phyloP scores from a whole-genome alignment of 2,888 invertebrate genomes.

The Drosophila incognita region DNA sequence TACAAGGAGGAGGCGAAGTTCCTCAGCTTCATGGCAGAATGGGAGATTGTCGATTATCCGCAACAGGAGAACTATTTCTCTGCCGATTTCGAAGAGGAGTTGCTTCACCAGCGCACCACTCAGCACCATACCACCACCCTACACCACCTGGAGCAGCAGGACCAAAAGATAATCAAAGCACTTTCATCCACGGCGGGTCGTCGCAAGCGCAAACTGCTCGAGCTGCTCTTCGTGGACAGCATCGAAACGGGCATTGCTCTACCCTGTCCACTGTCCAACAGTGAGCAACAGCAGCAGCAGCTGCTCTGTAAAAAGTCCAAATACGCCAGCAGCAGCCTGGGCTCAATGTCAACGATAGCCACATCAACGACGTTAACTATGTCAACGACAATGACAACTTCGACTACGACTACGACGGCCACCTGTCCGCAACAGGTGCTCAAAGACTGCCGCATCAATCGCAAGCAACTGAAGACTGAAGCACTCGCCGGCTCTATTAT shows the following conservation, averaged over 20 bases:
- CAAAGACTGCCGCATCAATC: slow-evolving; percentile 79
- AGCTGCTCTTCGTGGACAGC: slow-evolving; percentile 71
- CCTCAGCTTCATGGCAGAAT: slow-evolving; percentile 83
- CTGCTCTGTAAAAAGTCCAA: slow-evolving; percentile 65
- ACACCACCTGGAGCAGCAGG: slow-evolving; percentile 29
- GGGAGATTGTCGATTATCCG: slow-evolving; percentile 83
- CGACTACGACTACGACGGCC: slow-evolving; percentile 5
- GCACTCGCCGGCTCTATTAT: slow-evolving; percentile 82
- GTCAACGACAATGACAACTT: too few relatives aligned
- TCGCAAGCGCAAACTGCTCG: slow-evolving; percentile 68
- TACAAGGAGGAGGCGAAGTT: slow-evolving; percentile 83
- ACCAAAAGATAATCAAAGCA: slow-evolving; percentile 22
- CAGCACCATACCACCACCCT: slow-evolving; percentile 10
- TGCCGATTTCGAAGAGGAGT: slow-evolving; percentile 83
- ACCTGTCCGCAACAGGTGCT: slow-evolving; percentile 70
- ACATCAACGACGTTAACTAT: neutral
- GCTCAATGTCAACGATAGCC: slow-evolving; percentile 9
- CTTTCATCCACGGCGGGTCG: neutral
- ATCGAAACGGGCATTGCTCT: slow-evolving; percentile 74
- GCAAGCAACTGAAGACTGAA: slow-evolving; percentile 81
- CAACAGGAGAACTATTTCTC: slow-evolving; percentile 80
- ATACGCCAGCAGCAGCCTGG: slow-evolving; percentile 51
- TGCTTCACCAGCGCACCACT: slow-evolving; percentile 68
- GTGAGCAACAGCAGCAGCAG: neutral
- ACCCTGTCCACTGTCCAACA: slow-evolving; percentile 36